phyloP scores from a whole-genome alignment of 2,797 vertebrate genomes.

The Petrocephalus sullivani region DNA sequence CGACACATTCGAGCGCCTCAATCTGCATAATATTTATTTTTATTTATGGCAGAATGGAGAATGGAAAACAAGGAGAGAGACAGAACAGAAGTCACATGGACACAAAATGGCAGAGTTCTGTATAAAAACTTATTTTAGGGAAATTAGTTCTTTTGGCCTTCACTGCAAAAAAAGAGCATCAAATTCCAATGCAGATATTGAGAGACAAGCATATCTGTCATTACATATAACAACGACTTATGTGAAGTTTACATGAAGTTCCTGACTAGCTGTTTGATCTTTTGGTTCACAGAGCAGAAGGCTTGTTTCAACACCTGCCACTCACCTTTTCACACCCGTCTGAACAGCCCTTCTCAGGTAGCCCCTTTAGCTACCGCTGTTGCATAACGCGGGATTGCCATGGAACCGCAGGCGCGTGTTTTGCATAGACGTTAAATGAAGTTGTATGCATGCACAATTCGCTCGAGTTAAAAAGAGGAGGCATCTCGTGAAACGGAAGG shows the following conservation, averaged over 20 bases:
- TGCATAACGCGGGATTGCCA: conserved; percentile 29
- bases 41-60: conserved; percentile 59
- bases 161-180: conserved; percentile 39
- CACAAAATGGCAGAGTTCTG: conserved; percentile 37
- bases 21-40: conserved; percentile 50
- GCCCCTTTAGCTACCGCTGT: conserved; percentile 29
- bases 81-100: conserved; percentile 47
- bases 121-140: conserved; percentile 29
- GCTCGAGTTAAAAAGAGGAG: background rate
- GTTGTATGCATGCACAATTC: conserved; percentile 62
- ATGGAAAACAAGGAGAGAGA: conserved; percentile 41
- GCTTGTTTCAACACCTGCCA: conserved; percentile 25
- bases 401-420: conserved; percentile 46
- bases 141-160: conserved; percentile 33
- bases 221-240: conserved; percentile 18
- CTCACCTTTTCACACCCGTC: conserved; percentile 16
- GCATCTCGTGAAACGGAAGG: background rate
- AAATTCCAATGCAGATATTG: conserved; percentile 50
- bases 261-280: conserved; percentile 29
- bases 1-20: conserved; percentile 18
- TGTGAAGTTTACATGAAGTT: conserved; percentile 22
- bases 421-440: conserved; percentile 68
- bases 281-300: conserved; percentile 34
- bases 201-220: conserved; percentile 27
- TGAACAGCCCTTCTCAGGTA: conserved; percentile 31